Percentiles rank a stretch among this genome's conserved stretches.
These are phyloP conservation scores for Caenorhabditis inopinata DNA, from an alignment of 1,140 invertebrate genomes.

Conservation along the genomic window DNA sequence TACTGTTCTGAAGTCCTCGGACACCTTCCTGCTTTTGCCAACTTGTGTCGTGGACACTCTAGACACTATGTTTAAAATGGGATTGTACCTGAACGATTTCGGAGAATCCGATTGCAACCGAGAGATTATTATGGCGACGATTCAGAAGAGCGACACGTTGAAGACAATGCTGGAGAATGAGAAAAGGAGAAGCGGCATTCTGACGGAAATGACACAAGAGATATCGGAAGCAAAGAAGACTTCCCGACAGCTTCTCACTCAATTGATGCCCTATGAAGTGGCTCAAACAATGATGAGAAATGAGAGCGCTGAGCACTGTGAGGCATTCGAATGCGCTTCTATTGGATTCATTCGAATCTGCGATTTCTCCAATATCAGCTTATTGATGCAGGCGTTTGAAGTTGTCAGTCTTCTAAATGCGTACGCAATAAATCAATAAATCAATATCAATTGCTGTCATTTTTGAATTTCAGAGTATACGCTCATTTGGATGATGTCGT, in stretches of 20 bases:
- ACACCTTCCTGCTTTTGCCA: conserved; percentile 38
- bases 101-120: conserved; percentile 44
- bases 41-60: conserved; percentile 39
- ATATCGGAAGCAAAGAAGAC: conserved; percentile 40
- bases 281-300: conserved; percentile 38
- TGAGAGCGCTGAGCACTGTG: conserved; percentile 35
- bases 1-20: conserved; percentile 32
- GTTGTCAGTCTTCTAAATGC: conserved; percentile 38
- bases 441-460: not conserved
- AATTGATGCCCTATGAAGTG: conserved; percentile 44
- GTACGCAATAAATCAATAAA: not conserved
- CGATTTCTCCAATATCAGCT: conserved; percentile 18
- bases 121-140: conserved; percentile 44
- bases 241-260: conserved; percentile 22
- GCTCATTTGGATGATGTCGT: conserved; percentile 34
- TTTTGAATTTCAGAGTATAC: conserved; percentile 22
- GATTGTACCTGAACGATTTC: conserved; percentile 42
- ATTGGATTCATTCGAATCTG: conserved; percentile 38
- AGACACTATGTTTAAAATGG: conserved; percentile 43
- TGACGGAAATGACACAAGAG: conserved; percentile 42
- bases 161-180: conserved; percentile 41
- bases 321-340: conserved; percentile 37
- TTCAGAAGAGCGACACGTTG: conserved; percentile 43
- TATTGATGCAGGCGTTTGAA: conserved; percentile 15
- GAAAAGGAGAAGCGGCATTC: conserved; percentile 39